Base-by-base conservation (phyloP, 30 jellyfish, hydroid and myxozoan species). In the Mastigias papua region DNA sequence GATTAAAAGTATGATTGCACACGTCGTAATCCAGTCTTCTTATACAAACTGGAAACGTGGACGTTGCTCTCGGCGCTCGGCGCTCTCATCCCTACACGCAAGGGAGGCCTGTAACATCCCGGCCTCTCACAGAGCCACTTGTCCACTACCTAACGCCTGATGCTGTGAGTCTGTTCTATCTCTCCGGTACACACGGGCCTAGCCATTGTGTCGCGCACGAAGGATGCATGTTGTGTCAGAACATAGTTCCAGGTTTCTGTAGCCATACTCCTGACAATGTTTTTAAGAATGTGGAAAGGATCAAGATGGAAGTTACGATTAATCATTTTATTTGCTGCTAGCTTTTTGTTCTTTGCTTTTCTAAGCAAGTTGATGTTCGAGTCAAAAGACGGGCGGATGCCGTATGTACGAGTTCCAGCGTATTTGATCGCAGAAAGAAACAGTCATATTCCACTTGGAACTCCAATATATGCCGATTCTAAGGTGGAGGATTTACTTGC, bases 371-470 rank as follows among this genome's bases (percentile, higher is more conserved):
- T 76, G 81, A 50, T 71, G 11, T 35, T 22, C 60, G 84, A 66
- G 4, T 77, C 88, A 19, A 30, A 57, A n/a, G 63, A 10, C 51
- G 51, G 91, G 60, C 76, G 83, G 35, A 48, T 57, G 23, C 84
- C 78, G 48, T 54, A 67, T 48, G 80, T 83, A 0, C 72, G 86
- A 9, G 73, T 83, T 26, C 92, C 92, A 27, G 92, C 92, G 22
- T 83, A 23, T 34, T 34, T 83, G 80, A 72, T 83, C 13, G 73
- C 80, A 17, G 61, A 27, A 34, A 83, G 92, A 50, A 37, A 63
- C 35, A 60, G 17, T 31, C 34, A 37, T 50, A 33, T 83, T 2
- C 92, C 86, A 0, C 69, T 69, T n/a, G 73, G 76, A 60, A 70
- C 78, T 17, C 62, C 76, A 16, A 51, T 83, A 48, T 83, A 69